Base-by-base conservation (phyloP, 2,888 invertebrate genomes). In the Sarcophaga subvicina region DNA sequence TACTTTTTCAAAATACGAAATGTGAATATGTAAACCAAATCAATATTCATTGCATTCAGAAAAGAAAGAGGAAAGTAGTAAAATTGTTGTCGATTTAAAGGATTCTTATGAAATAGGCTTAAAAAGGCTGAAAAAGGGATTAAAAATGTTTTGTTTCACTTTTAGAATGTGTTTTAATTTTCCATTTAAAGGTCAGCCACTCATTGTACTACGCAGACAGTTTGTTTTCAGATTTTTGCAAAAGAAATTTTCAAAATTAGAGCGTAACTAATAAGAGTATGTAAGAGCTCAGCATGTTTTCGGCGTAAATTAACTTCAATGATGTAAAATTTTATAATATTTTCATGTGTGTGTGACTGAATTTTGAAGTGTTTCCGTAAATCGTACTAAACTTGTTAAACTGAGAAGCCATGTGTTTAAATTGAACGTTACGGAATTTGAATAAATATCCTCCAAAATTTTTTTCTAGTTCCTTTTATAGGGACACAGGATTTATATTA, bases 321-420 rank as follows among this genome's bases (percentile, higher is more conserved):
- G 70, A 69, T 87, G 87, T 84, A 82, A 87, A 84, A 82, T 82
- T 62, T 76, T 79, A 59, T 76, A 87, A 87, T 82, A 10, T 69
- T 72, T 71, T 64, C 75, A 76, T 73, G 25, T 60, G 45, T 64
- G 63, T 54, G 54, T 14, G 17, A 2, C 37, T 10, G 37, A 10
- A 14, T 54, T 2, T 54, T 54, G 12, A 54, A 54, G 54, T 17
- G 17, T 54, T 54, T 54, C 54, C 14, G 3, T 17, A 54, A 54
- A 54, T 12, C 12, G 14, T 54, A 54, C 54, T 54, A 17, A 14
- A 14, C 54, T 17, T 12, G 54, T 76, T 47, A 64, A 47, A 47
- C 76, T 66, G 76, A 66, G 66, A 66, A 37, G 47, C 64, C 76
- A 76, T 76, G 64, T 76, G 76, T 76, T 76, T 76, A 22, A 64